phyloP scores from a whole-genome alignment of 2,113 vertebrate genomes.

The Atractosteus spatula region DNA sequence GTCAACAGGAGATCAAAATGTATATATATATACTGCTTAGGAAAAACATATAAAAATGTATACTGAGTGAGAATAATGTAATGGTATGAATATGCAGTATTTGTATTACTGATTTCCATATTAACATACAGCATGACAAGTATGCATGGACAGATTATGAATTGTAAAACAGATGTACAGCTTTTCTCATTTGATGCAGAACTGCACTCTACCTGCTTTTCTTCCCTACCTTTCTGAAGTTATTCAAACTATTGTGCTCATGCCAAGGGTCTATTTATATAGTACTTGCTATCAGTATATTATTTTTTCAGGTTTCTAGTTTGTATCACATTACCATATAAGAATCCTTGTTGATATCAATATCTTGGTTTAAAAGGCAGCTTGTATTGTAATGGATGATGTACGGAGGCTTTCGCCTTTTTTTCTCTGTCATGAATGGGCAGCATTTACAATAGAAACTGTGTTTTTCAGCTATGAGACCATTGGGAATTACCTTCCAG shows the following conservation, averaged over 20 bases:
- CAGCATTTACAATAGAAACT: slow-evolving; percentile 38
- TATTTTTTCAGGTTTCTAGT: not conserved
- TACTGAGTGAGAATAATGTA: too few relatives aligned
- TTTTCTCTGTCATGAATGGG: slow-evolving; percentile 24
- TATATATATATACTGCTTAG: too few relatives aligned
- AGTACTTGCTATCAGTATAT: not conserved
- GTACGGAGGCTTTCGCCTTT: slow-evolving; percentile 10
- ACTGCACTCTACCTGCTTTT: not conserved
- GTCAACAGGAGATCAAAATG: too few relatives aligned
- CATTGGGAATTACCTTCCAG: slow-evolving; percentile 28
- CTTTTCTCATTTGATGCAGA: too few relatives aligned
- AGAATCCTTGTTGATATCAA: slow-evolving; percentile 9
- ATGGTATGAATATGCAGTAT: too few relatives aligned
- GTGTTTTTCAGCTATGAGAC: slow-evolving; percentile 24
- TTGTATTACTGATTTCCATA: too few relatives aligned
- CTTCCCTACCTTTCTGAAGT: not conserved
- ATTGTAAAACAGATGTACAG: too few relatives aligned
- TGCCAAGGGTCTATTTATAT: slow-evolving; percentile 1
- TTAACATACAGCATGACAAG: too few relatives aligned
- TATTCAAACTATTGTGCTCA: slow-evolving; percentile 17
- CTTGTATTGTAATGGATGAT: slow-evolving; percentile 12
- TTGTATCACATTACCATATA: not conserved
- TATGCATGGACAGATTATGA: too few relatives aligned
- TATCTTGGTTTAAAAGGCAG: not conserved
- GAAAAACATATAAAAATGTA: too few relatives aligned